Base-by-base conservation (phyloP, 2,797 vertebrate genomes). In the Poeciliopsis turneri region DNA sequence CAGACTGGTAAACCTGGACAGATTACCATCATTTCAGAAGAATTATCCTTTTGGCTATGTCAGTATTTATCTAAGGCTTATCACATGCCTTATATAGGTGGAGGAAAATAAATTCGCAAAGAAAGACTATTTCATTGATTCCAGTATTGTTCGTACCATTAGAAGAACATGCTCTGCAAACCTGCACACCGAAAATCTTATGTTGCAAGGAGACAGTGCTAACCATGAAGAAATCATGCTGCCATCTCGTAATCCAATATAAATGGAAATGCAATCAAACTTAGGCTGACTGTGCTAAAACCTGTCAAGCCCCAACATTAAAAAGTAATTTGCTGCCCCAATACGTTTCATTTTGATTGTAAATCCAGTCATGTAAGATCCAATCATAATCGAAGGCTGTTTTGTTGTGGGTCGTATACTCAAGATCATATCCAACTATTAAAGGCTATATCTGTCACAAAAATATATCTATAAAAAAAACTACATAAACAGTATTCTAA, bases 361-460 rank as follows among this genome's bases (percentile, higher is more conserved):
- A 83, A 90, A 87, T 83, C 74, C 71, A 70, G 75, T 71, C 72
- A 77, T 69, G 68, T 84, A 61, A 84, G 79, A 90, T 84, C 49
- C 59, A 86, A 82, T 86, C 75, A 85, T 71, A 82, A 78, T 68
- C 72, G 25, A 69, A 82, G 76, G 86, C 59, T 86, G 61, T 79
- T 82, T 80, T 80, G 64, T 43, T 75, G 51, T 72, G 45, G 72
- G 12, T n/a, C 83, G 23, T 7, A 75, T 80, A 80, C 84, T 69
- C 79, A 74, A 77, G 79, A 85, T 82, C 57, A 75, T 78, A 74
- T 75, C 72, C 33, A 81, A 71, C 43, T 36, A 77, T 47, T 64
- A 46, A 80, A 53, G 49, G 55, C 4, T 55, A 4, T 12, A 12
- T 30, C 68, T 53, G 76, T 69, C 83, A 77, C 69, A 78, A 6